These are phyloP conservation scores for Tyrophagus putrescentiae DNA, from an alignment of 1,140 invertebrate genomes.

Conservation along the genomic window DNA sequence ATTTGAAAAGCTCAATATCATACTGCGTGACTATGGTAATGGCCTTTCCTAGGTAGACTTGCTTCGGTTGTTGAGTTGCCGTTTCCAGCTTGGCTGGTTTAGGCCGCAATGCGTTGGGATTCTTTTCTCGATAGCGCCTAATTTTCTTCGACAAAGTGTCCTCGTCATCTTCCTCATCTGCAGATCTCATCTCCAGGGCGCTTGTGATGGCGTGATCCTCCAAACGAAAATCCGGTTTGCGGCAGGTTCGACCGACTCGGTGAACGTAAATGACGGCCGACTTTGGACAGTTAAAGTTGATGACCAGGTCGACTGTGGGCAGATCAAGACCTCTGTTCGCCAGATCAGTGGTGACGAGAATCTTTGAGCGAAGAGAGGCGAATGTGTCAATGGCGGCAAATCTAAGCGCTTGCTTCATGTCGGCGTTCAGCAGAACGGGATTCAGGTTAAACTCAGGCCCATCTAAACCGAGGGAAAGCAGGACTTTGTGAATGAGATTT, in stretches of 20 bases:
- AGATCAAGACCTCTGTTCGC: slow-evolving; percentile 66
- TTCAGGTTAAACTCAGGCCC: slow-evolving; percentile 21
- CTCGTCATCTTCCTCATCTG: neutral
- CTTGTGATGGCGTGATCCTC: neutral
- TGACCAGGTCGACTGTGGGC: slow-evolving; percentile 46
- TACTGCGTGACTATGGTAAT: slow-evolving; percentile 80
- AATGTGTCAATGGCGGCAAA: slow-evolving; percentile 62
- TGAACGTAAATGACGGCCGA: slow-evolving; percentile 89
- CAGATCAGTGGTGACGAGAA: slow-evolving; percentile 89
- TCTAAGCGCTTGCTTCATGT: slow-evolving; percentile 64
- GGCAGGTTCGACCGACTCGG: slow-evolving; percentile 84
- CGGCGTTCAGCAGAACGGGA: slow-evolving; percentile 49
- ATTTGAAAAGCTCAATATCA: slow-evolving; percentile 68
- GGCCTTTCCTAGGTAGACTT: slow-evolving; percentile 37
- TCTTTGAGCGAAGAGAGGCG: slow-evolving; percentile 64
- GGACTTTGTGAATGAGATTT: slow-evolving; percentile 23
- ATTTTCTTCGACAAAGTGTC: neutral
- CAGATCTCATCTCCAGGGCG: neutral
- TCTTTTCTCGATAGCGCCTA: neutral
- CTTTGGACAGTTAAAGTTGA: slow-evolving; percentile 83
- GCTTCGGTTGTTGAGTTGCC: too few species aligned
- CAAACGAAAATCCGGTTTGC: slow-evolving; percentile 33
- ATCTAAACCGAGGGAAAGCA: slow-evolving; percentile 23
- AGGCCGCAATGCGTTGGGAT: neutral
- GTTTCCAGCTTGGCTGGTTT: neutral